These are phyloP conservation scores for Poecile montanus DNA, from an alignment of 2,797 vertebrate genomes.

Conservation along the genomic window DNA sequence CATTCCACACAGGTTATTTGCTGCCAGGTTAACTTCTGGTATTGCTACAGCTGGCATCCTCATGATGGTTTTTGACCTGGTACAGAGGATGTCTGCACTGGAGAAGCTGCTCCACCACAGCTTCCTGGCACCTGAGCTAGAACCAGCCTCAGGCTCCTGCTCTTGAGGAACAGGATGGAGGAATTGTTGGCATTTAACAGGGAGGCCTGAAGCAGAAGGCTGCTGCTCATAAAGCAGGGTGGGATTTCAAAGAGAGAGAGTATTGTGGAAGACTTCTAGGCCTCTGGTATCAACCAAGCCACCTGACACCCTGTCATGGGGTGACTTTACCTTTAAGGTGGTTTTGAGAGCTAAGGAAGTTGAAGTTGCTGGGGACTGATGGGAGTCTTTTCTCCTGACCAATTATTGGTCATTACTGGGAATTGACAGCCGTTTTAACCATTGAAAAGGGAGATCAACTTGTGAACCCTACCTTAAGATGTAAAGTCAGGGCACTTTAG, in stretches of 20 bases:
- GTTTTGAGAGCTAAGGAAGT: too few species aligned
- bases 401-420: too few species aligned
- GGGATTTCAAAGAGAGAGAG: constrained; percentile 2
- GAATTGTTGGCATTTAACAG: not conserved
- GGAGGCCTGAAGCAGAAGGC: not conserved
- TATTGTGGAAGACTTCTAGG: not conserved
- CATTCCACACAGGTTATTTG: not conserved
- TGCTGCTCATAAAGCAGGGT: not conserved
- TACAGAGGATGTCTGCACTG: not conserved
- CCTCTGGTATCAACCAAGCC: not conserved
- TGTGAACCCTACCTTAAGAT: too few species aligned
- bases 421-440: too few species aligned
- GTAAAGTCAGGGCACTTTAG: too few species aligned
- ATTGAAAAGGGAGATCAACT: too few species aligned
- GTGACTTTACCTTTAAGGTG: too few species aligned
- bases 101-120: not conserved
- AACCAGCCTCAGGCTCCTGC: not conserved
- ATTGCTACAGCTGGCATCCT: not conserved
- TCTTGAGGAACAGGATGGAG: not conserved
- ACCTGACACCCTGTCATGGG: not conserved
- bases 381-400: too few species aligned
- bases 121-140: not conserved
- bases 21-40: not conserved
- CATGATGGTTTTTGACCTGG: not conserved
- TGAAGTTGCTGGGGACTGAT: too few species aligned